Conservation (phyloP, 2,113 vertebrate species). For the Erythrolamprus reginae region DNA sequence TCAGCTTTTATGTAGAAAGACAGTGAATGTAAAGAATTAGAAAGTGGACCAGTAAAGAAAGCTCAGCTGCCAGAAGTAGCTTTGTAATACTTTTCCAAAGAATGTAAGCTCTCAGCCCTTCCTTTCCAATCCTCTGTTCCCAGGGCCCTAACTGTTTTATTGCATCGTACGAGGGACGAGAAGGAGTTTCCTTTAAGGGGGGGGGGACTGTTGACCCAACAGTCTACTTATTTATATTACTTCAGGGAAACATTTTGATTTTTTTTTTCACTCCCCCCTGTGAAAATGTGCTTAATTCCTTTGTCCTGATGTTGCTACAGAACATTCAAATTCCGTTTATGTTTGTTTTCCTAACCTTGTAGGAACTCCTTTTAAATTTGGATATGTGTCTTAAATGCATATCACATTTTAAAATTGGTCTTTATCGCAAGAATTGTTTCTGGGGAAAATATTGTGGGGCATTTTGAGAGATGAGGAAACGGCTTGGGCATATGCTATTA, state of each 20-base stretch:
- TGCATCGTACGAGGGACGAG: not conserved
- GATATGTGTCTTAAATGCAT: not conserved
- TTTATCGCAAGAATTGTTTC: conserved; percentile 20
- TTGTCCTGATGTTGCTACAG: not conserved
- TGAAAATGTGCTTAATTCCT: conserved; percentile 18
- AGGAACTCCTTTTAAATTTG: not conserved
- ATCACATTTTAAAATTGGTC: not conserved
- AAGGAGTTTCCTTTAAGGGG: conserved; percentile 8
- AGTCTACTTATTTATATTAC: conserved; percentile 1
- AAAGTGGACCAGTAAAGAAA: conserved; percentile 48
- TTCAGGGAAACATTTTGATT: conserved; percentile 13
- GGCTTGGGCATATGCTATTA: conserved; percentile 31
- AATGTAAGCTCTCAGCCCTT: conserved; percentile 28
- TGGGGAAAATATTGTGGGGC: conserved; percentile 19
- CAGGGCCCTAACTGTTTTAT: conserved; percentile 4
- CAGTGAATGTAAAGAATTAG: conserved; percentile 22
- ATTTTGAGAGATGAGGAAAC: not conserved
- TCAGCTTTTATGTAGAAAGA: conserved; percentile 26
- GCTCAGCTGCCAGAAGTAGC: conserved; percentile 51
- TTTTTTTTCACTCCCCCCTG: conserved; percentile 25
- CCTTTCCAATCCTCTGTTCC: conserved; percentile 40
- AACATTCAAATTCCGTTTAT: not conserved
- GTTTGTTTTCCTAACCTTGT: not conserved
- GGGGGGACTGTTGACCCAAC: conserved; percentile 11
- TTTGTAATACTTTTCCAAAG: conserved; percentile 33